Evolutionary conservation across 1,140 invertebrate genomes (phyloP), one percentile per base, ranked within the genome.

Genomic region (Hormaphis cornu): DNA sequence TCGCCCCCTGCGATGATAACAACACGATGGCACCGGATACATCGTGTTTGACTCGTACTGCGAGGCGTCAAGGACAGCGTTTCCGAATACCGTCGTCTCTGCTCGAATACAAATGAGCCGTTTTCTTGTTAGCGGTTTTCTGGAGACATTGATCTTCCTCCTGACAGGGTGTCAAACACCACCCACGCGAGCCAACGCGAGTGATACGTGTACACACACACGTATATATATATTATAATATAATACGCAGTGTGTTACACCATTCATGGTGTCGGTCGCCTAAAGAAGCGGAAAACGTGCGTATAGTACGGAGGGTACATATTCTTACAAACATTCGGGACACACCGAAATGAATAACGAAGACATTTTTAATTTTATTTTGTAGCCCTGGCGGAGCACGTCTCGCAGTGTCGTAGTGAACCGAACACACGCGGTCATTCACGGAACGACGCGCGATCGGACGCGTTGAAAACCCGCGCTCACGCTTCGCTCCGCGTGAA

Each of bases 271-370:
- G 44, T 48, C 18, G 44, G 61, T 66, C 18, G 28, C 61, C 28
- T 35, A 20, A 30, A 3, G 24, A 46, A 50, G n/a, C n/a, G 9
- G 26, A 50, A 46, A n/a, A 46, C 24, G 14, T 20, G 16, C 26
- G 44, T 61, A n/a, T 61, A 18, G 48, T 35, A 66, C 22, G 50
- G 12, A 66, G 28, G 61, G 28, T 33, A 48, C 59, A 63, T 44
- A 44, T 63, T 63, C 61, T 66, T 66, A 66, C 50, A 66, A 66
- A 66, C 61, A 66, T 48, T 66, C n/a, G 44, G n/a, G 28, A 66
- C 61, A 66, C 9, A 30, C 61, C 61, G n/a, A 66, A 50, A 66
- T 66, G 42, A 66, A 46, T 22, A 16, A 58, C 33, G 35, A 58
- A 40, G 14, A 58, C 20, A 37, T 30, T 37, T n/a, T n/a, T n/a